Conservation (phyloP, 2,113 vertebrate species). For the Tachycineta bicolor region DNA sequence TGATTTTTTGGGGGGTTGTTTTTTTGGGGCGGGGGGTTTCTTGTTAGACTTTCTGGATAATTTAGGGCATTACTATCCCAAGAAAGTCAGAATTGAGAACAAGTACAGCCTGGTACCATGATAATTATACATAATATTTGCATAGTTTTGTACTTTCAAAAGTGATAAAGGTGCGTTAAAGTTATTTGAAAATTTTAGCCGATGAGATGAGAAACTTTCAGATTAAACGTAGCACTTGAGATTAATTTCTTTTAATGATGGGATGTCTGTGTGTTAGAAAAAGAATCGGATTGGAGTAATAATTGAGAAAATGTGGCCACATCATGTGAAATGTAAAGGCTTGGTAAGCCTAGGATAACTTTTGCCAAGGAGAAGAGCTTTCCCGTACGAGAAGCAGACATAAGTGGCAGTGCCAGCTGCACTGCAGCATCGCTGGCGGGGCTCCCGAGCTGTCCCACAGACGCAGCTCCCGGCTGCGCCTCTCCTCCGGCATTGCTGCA, state of each 20-base stretch:
- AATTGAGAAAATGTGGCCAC: neutral
- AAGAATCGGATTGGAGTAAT: neutral
- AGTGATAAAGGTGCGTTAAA: neutral
- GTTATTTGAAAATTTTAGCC: neutral
- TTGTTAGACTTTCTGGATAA: neutral
- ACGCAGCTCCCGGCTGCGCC: accelerated
- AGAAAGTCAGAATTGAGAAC: neutral
- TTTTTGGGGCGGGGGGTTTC: neutral
- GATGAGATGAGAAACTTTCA: neutral
- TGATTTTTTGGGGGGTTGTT: neutral
- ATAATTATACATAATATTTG: neutral
- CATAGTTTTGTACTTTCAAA: neutral
- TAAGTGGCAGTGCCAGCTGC: neutral
- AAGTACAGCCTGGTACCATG: neutral
- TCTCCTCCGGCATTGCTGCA: accelerated
- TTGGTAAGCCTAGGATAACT: neutral
- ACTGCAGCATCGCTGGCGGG: neutral
- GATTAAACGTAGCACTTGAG: neutral
- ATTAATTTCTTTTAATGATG: neutral
- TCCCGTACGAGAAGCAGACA: neutral
- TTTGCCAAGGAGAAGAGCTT: neutral
- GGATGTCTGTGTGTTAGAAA: neutral
- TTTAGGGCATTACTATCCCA: neutral
- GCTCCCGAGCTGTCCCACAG: neutral
- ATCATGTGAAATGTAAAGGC: neutral